Percentiles rank a stretch among this genome's conserved stretches.
phyloP scores from a whole-genome alignment of 2,888 invertebrate genomes.

The Tiliacea aurago region DNA sequence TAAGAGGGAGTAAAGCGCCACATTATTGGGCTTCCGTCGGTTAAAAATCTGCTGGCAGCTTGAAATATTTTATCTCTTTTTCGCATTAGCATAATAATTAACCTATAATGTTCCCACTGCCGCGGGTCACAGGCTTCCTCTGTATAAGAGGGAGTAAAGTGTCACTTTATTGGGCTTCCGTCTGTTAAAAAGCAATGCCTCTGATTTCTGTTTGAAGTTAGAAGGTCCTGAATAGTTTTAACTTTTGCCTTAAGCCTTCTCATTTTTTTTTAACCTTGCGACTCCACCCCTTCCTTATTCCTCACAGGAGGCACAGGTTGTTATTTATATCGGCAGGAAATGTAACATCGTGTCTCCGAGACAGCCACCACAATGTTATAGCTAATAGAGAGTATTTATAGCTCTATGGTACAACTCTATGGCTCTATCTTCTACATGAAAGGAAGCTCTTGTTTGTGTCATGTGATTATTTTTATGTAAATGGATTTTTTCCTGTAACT shows the following conservation, averaged over 20 bases:
- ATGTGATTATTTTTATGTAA: neutral
- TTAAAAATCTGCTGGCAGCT: no score
- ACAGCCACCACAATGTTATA: conserved; percentile 55
- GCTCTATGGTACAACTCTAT: conserved; percentile 35
- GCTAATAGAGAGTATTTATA: conserved; percentile 52
- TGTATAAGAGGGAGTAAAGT: neutral
- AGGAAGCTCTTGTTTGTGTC: conserved; percentile 26
- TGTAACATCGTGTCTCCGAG: conserved; percentile 52
- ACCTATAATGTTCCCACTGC: neutral
- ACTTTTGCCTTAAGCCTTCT: neutral
- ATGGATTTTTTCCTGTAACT: neutral
- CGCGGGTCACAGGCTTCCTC: neutral
- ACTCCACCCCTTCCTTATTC: conserved; percentile 31
- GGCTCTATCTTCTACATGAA: conserved; percentile 37
- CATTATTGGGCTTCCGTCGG: no score
- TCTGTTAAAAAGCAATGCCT: no score
- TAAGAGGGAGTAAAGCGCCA: neutral
- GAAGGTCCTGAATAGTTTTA: neutral
- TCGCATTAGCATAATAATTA: no score
- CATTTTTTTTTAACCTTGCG: neutral
- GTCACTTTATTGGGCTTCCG: no score
- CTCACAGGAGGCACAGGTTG: conserved; percentile 36
- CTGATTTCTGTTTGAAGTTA: no score
- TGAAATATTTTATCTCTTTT: no score
- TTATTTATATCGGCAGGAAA: conserved; percentile 69